Conservation (phyloP, 2,888 invertebrate genomes). For the Xylophagus ater region DNA sequence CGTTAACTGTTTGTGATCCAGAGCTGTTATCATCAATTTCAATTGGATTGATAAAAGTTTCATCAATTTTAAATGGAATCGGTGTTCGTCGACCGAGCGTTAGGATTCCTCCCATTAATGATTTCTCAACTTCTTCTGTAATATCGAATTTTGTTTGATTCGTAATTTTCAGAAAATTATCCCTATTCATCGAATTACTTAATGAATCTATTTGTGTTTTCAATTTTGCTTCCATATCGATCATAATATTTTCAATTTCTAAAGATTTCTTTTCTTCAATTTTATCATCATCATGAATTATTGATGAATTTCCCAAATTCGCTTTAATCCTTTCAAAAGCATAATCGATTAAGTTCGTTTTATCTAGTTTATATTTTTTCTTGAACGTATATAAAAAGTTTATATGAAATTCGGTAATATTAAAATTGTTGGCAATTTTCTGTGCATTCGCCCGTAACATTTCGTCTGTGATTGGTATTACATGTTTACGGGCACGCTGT, state of each 20-base stretch:
- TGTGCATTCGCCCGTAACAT: slow-evolving; percentile 5
- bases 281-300: not conserved
- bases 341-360: not conserved
- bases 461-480: slow-evolving; percentile 5
- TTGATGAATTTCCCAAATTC: no score
- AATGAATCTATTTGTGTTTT: not conserved
- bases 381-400: not conserved
- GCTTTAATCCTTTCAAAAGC: no score
- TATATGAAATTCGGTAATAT: not conserved
- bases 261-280: slow-evolving; percentile 1
- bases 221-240: not conserved
- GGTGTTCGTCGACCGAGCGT: not conserved
- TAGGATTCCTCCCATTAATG: no score
- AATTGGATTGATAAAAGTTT: not conserved
- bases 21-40: not conserved
- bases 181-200: not conserved
- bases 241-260: slow-evolving; percentile 4
- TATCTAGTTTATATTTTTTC: slow-evolving; percentile 2
- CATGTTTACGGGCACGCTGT: slow-evolving; percentile 3
- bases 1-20: no score
- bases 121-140: not conserved
- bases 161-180: no score
- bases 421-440: slow-evolving; percentile 6
- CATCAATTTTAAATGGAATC: not conserved
- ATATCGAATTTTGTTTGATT: not conserved